A percentile compares a stretch with the other conserved stretches of the same genome.
phyloP scores from a whole-genome alignment of 2,113 vertebrate genomes.

The Lampris megalopsis region DNA sequence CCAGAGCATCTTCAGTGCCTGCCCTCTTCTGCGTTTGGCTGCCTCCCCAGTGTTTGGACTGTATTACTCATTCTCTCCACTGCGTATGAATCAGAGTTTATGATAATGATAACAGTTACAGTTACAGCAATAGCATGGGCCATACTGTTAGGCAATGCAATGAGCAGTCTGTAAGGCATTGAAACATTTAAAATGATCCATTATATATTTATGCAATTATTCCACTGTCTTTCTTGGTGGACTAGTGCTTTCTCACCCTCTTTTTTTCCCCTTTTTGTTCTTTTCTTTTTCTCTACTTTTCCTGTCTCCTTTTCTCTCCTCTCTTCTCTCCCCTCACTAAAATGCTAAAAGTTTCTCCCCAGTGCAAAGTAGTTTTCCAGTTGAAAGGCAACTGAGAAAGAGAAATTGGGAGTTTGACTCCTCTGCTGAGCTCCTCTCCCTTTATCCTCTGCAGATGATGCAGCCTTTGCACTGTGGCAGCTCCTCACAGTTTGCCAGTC shows the following conservation, averaged over 20 bases:
- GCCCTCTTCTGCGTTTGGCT: too few relatives aligned
- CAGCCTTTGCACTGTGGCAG: neutral
- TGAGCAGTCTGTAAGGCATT: constrained; percentile 22
- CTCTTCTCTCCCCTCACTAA: neutral
- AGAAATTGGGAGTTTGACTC: neutral
- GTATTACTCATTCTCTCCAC: constrained; percentile 21
- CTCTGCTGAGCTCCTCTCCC: neutral
- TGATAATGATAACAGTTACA: constrained; percentile 25
- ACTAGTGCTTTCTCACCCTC: neutral
- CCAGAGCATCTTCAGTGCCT: too few relatives aligned
- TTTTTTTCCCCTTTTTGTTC: neutral
- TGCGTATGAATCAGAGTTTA: constrained; percentile 40
- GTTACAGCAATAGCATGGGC: constrained; percentile 19
- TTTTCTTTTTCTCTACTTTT: neutral
- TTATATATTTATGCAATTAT: constrained; percentile 42
- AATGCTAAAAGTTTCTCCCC: neutral
- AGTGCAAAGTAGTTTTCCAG: neutral
- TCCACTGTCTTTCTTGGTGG: neutral
- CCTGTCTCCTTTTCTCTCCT: neutral
- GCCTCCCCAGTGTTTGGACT: neutral
- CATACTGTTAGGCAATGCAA: constrained; percentile 32
- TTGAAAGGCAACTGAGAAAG: neutral
- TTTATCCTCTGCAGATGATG: neutral
- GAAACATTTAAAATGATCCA: constrained; percentile 13
- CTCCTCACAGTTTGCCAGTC: neutral